Percentiles rank a stretch among this genome's conserved stretches.
These are phyloP conservation scores for Tokudaia tokunoshimensis DNA, from an alignment of 2,797 vertebrate species.

Conservation along the genomic window DNA sequence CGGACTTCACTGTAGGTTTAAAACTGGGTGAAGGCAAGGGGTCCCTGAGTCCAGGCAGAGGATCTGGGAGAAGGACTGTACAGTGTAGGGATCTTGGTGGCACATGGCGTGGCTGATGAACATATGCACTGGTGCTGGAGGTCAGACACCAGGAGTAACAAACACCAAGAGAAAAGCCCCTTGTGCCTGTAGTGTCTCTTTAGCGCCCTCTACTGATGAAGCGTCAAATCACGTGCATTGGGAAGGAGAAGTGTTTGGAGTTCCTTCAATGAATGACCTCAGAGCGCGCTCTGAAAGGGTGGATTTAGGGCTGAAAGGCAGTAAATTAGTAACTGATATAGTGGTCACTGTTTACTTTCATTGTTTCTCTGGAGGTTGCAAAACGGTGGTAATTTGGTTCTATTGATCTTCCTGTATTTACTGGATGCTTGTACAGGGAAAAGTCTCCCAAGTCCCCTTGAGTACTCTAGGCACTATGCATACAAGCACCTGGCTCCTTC, in stretches of 20 bases:
- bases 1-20: background rate
- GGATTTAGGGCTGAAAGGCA: background rate
- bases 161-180: background rate
- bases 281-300: background rate
- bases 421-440: background rate
- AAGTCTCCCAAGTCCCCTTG: background rate
- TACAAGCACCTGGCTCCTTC: background rate
- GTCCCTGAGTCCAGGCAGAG: background rate
- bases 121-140: too few species aligned
- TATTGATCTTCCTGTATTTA: background rate
- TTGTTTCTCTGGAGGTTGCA: background rate
- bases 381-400: background rate
- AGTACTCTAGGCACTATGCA: background rate
- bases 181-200: background rate
- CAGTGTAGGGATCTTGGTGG: background rate
- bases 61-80: background rate
- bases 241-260: background rate
- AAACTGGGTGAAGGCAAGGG: background rate
- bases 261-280: background rate
- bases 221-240: background rate
- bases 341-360: background rate
- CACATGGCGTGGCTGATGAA: background rate
- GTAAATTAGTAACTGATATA: background rate
- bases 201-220: conserved; percentile 62
- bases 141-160: background rate